These are phyloP conservation scores for Aphidoletes aphidimyza DNA, from an alignment of 2,888 invertebrate genomes.

Conservation along the genomic window DNA sequence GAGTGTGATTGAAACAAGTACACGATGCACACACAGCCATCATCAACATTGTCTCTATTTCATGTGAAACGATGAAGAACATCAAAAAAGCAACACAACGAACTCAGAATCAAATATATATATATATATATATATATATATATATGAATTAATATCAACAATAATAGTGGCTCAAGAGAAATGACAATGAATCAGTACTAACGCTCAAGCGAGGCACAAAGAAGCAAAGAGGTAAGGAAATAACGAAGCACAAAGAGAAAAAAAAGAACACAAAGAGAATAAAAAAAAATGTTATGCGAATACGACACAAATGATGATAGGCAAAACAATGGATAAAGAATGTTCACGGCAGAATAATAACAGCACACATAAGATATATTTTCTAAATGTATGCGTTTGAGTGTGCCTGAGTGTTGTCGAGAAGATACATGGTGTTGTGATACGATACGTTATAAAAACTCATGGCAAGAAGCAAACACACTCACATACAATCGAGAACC, in stretches of 20 bases:
- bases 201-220: background rate
- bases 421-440: slow-evolving; percentile 31
- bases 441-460: background rate
- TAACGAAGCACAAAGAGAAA: background rate
- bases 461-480: no score
- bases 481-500: background rate
- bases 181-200: slow-evolving; percentile 48
- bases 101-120: background rate
- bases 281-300: slow-evolving; percentile 8
- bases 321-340: slow-evolving; percentile 52
- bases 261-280: background rate
- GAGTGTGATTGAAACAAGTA: slow-evolving; percentile 41
- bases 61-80: slow-evolving; percentile 41
- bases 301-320: slow-evolving; percentile 50
- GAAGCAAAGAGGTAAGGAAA: background rate
- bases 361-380: background rate
- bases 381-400: slow-evolving; percentile 1
- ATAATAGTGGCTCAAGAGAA: slow-evolving; percentile 43
- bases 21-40: background rate
- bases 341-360: slow-evolving; percentile 35
- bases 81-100: background rate
- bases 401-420: background rate
- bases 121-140: no score
- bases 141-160: slow-evolving; percentile 30
- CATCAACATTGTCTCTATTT: background rate